These are phyloP conservation scores for Ploceus nigricollis DNA, from an alignment of 2,113 vertebrate species.

Conservation along the genomic window DNA sequence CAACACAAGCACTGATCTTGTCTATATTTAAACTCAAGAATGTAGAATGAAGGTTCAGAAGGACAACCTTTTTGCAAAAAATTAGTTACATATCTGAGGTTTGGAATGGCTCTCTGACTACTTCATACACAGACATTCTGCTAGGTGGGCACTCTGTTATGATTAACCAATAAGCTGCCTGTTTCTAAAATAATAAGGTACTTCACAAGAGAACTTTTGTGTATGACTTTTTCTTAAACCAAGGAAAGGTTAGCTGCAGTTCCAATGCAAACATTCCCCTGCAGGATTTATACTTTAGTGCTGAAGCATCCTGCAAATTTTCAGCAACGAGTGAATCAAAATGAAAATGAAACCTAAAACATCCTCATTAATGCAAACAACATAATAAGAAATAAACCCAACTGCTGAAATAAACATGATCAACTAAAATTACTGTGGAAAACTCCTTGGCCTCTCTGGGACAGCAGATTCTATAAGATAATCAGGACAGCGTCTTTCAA, in stretches of 20 bases:
- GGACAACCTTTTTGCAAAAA: not conserved
- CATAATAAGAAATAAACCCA: not conserved
- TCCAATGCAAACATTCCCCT: not conserved
- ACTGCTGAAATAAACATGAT: not conserved
- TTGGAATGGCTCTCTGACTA: not conserved
- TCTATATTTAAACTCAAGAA: not conserved
- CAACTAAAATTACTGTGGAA: not conserved
- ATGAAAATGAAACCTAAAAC: conserved; percentile 10
- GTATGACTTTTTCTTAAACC: not conserved
- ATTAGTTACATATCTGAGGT: not conserved
- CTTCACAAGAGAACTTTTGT: not conserved
- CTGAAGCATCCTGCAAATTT: not conserved
- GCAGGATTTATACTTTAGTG: not conserved
- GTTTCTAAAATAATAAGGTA: not conserved
- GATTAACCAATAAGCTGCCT: not conserved
- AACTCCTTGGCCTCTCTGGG: not conserved
- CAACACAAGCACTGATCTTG: not conserved
- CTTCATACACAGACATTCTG: not conserved
- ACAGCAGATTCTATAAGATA: not conserved
- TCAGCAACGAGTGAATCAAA: not conserved
- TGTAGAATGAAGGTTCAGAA: not conserved
- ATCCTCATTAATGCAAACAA: not conserved
- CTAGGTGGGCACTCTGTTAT: not conserved
- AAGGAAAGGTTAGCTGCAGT: not conserved
- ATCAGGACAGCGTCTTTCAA: not conserved